Evolutionary conservation across 1,140 invertebrate species (phyloP).

Genomic region (Hestina assimilis): DNA sequence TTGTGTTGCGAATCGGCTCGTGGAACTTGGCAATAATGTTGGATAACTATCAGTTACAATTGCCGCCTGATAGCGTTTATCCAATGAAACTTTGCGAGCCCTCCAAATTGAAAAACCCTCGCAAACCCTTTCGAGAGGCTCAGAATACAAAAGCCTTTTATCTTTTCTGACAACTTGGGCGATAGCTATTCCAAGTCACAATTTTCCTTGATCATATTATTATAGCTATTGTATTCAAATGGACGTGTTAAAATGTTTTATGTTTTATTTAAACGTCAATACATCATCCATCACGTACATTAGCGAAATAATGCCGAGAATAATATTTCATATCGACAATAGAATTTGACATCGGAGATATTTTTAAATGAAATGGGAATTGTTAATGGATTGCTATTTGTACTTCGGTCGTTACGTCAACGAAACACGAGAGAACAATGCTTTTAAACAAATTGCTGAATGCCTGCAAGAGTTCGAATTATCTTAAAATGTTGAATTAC

Average conservation of each 20-base stretch:
- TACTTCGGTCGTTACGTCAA: not conserved
- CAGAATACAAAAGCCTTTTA: slow-evolving; percentile 6
- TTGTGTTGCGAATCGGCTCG: slow-evolving; percentile 15
- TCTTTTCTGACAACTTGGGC: not conserved
- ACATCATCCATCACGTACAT: not conserved
- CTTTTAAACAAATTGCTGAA: slow-evolving; percentile 34
- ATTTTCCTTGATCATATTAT: not conserved
- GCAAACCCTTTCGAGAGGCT: slow-evolving; percentile 1
- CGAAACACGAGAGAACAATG: slow-evolving; percentile 17
- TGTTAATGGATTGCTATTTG: not conserved
- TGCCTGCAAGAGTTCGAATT: slow-evolving; percentile 24
- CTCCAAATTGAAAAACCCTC: slow-evolving; percentile 20
- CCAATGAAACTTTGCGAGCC: slow-evolving; percentile 13
- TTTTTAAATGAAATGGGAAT: not conserved
- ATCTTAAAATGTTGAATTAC: slow-evolving; percentile 40
- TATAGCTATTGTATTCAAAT: not conserved
- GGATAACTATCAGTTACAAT: slow-evolving; percentile 26
- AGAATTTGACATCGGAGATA: not conserved
- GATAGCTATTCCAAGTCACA: not conserved
- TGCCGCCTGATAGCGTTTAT: slow-evolving; percentile 15
- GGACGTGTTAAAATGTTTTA: not conserved
- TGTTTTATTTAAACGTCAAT: not conserved
- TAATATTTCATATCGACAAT: not conserved
- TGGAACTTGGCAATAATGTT: slow-evolving; percentile 19
- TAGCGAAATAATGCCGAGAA: not conserved